Percentiles rank a stretch among this genome's conserved stretches.
Evolutionary conservation across 2,888 invertebrate species (phyloP).

Genomic region (Chrysodeixis includens): DNA sequence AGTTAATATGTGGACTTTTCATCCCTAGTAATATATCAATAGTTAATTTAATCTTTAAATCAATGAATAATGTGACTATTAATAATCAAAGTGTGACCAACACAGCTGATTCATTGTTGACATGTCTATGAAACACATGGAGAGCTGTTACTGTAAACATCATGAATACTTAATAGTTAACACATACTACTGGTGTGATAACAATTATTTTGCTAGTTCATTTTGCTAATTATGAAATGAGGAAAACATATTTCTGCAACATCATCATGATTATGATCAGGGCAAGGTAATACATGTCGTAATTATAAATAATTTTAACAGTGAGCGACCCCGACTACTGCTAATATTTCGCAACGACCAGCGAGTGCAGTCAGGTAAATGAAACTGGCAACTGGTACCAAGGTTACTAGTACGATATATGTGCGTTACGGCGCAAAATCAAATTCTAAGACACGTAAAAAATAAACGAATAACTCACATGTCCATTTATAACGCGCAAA

Average conservation of each 20-base stretch:
- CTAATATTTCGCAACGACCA: constrained; percentile 44
- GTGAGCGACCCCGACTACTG: constrained; percentile 22
- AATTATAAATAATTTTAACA: constrained; percentile 41
- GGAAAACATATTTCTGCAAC: constrained; percentile 34
- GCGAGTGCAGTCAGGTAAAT: constrained; percentile 34
- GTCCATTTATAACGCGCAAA: constrained; percentile 79
- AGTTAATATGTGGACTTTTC: too few species aligned
- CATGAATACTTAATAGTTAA: background rate
- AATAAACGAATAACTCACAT: constrained; percentile 70
- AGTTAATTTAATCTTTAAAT: background rate
- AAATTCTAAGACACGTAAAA: constrained; percentile 62
- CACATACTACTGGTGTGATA: background rate
- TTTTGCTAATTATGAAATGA: constrained; percentile 7
- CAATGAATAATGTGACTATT: background rate
- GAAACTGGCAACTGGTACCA: constrained; percentile 46
- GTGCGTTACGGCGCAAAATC: constrained; percentile 61
- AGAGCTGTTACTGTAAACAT: background rate
- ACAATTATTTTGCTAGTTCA: background rate
- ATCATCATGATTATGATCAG: constrained; percentile 43
- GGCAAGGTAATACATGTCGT: constrained; percentile 31
- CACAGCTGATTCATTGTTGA: constrained; percentile 11
- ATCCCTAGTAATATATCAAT: background rate
- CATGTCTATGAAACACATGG: constrained; percentile 1
- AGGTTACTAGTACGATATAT: constrained; percentile 55
- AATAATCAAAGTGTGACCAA: background rate